Base-by-base conservation (phyloP, 2,113 vertebrate genomes). In the Xiphophorus maculatus region DNA sequence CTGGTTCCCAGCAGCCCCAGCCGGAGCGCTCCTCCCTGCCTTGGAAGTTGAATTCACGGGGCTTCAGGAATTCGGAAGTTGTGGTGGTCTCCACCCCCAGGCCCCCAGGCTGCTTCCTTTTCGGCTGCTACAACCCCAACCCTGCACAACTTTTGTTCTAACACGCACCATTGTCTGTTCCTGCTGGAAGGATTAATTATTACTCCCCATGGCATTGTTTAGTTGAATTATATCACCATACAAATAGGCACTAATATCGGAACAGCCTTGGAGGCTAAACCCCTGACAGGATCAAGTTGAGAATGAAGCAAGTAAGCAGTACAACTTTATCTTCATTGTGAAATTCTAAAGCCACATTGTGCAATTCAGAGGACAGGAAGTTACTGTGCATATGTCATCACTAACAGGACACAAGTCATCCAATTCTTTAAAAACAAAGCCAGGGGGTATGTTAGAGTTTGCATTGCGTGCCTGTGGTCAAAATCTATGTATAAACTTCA, bases 61-160 rank as follows among this genome's bases (percentile, higher is more conserved):
- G 85, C 87, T 89, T 78, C 1, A 92, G 91, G 93, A 94, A 94
- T 93, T 95, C 91, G 92, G 94, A 95, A 94, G 92, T 92, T 78
- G 67, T 70, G 74, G 66, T 81, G 82, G 76, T 66, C 87, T 90
- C 92, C 76, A 75, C 79, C 88, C 93, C 87, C 73, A 82, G 44
- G 3, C 42, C 60, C 84, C 27, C 27, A 15, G 54, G 71, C 22
- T 77, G 69, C 79, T 77, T 88, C 69, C 66, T 65, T 77, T 78
- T 69, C 79, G 72, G 54, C 71, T 65, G 73, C 77, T 74, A 76
- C 70, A 28, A 44, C 40, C 71, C 37, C 67, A 71, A 19, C 22
- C 6, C 51, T 42, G 66, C 67, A 62, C 33, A 73, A 17, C 35
- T 10, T 51, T 5, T 54, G 32, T 68, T 15, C 27, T 25, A 69